These are phyloP conservation scores for Galerucella pusilla DNA, from an alignment of 2,888 invertebrate genomes.

Conservation along the genomic window DNA sequence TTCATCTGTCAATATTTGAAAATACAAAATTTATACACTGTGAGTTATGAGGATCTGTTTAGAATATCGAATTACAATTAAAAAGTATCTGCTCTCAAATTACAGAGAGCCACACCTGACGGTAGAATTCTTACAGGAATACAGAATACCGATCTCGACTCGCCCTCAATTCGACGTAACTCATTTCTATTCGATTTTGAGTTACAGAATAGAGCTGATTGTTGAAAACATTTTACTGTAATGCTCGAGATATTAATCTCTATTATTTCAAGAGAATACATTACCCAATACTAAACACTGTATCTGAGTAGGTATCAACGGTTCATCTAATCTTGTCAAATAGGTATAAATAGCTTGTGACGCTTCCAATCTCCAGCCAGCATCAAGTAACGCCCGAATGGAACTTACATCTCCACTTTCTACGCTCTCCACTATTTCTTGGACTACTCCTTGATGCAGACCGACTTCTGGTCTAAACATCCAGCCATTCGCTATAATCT, in stretches of 20 bases:
- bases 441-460: constrained; percentile 50
- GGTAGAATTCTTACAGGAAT: too few relatives aligned
- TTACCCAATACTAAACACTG: constrained; percentile 65
- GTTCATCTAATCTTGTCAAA: constrained; percentile 61
- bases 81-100: too few relatives aligned
- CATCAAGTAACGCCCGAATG: constrained; percentile 54
- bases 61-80: too few relatives aligned
- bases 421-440: constrained; percentile 49
- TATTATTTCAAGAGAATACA: not conserved
- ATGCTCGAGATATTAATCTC: too few relatives aligned
- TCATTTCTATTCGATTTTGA: too few relatives aligned
- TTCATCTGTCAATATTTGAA: constrained; percentile 52
- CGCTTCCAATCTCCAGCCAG: constrained; percentile 62
- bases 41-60: too few relatives aligned
- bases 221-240: not conserved
- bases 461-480: constrained; percentile 57
- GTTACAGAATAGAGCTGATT: not conserved
- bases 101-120: too few relatives aligned
- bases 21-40: not conserved
- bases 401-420: constrained; percentile 47
- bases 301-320: constrained; percentile 64
- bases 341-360: constrained; percentile 64
- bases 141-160: too few relatives aligned
- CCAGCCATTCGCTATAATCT: constrained; percentile 55
- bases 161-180: too few relatives aligned